Conservation (phyloP, 2,113 vertebrate genomes). For the Procavia capensis region DNA sequence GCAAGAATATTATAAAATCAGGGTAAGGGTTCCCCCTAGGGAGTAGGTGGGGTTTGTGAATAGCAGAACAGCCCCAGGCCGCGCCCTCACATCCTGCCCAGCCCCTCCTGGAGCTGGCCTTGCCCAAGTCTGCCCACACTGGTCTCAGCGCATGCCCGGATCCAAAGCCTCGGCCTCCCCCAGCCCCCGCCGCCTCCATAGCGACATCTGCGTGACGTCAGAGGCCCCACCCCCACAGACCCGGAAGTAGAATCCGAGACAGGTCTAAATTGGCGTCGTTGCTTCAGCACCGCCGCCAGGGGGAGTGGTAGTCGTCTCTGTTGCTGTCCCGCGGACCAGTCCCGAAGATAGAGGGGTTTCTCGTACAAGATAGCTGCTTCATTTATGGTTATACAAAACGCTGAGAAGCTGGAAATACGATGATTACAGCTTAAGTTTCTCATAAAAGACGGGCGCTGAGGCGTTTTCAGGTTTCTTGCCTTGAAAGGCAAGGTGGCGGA, state of each 20-base stretch:
- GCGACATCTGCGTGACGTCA: neutral
- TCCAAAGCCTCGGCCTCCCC: too few relatives aligned
- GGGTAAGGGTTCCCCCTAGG: neutral
- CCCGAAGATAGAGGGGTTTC: neutral
- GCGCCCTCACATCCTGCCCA: too few relatives aligned
- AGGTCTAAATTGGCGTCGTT: neutral
- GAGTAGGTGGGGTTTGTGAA: too few relatives aligned
- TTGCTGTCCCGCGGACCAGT: accelerated
- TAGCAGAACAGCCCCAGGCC: too few relatives aligned
- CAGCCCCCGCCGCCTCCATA: accelerated
- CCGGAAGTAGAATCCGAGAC: neutral
- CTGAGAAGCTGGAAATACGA: neutral
- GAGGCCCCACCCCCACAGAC: neutral
- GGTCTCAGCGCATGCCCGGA: neutral
- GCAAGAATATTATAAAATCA: neutral
- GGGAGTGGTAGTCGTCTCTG: neutral
- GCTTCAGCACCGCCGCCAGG: accelerated
- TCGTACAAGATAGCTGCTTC: neutral
- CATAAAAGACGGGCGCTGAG: neutral
- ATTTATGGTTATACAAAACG: neutral
- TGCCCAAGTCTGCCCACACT: accelerated
- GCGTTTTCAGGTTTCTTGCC: neutral
- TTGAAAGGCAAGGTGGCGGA: accelerated
- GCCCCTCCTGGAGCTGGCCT: neutral
- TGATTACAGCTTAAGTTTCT: neutral